Evolutionary conservation across 2,113 vertebrate genomes (phyloP), one percentile per base, ranked within the genome.

Genomic region (Sander vitreus): DNA sequence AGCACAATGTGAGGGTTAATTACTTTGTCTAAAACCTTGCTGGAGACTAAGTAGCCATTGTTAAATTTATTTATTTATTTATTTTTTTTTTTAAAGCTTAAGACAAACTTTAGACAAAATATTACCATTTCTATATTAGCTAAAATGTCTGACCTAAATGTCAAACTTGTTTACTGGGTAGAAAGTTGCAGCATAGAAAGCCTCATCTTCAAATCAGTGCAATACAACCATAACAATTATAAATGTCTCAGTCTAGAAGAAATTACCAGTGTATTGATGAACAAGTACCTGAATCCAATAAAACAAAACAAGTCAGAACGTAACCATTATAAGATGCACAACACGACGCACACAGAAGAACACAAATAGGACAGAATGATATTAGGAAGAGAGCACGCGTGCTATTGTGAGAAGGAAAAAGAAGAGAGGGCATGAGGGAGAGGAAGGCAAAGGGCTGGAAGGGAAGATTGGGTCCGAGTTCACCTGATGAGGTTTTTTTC

Each of bases 401-500:
- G 78, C 50, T 8, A 47, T 2, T 80, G 27, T 62, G 72, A 85
- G 77, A 53, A 80, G 73, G 39, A 53, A 51, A 59, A 27, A 80
- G 23, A n/a, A 73, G 33, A 53, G 54, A 79, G 63, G 47, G 63
- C 39, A 69, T 8, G 73, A 83, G 69, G 78, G 64, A 73, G 73
- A 68, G 78, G 78, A 81, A 72, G 78, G 66, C 51, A 81, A 45
- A 85, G 72, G 74, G 51, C 60, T 76, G 81, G 68, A 45, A 62
- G 76, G 54, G 70, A 74, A 36, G 63, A 73, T 58, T 53, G 78
- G 84, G 63, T 87, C 80, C 21, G 68, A 39, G 73, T 85, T 92
- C 83, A 80, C 85, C 83, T 82, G 85, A 19, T 54, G 63, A 80
- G 70, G 79, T 39, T 88, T 78, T 75, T 33, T 30, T 91, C 74